Evolutionary conservation across 2,113 vertebrate genomes (phyloP).

Genomic region (Zingel zingel): DNA sequence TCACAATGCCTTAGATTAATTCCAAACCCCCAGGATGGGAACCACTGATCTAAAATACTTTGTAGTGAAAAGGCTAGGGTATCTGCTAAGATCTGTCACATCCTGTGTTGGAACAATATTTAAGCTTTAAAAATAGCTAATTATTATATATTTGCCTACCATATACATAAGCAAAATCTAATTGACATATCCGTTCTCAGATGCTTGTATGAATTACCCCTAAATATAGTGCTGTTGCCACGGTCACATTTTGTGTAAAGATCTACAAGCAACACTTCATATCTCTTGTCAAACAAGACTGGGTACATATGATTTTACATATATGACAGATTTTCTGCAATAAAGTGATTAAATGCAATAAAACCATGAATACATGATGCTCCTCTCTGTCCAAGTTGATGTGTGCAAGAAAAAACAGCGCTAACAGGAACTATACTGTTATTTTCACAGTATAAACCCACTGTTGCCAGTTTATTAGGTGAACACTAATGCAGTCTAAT

Average conservation of each 20-base stretch:
- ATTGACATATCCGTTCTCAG: neutral
- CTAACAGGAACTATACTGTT: neutral
- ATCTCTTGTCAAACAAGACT: constrained; percentile 21
- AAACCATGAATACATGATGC: constrained; percentile 4
- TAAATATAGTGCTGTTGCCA: neutral
- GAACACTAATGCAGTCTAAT: neutral
- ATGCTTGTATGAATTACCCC: neutral
- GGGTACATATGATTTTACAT: constrained; percentile 19
- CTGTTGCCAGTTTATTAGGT: neutral
- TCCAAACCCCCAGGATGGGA: neutral
- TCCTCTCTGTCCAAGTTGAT: constrained; percentile 4
- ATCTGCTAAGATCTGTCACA: neutral
- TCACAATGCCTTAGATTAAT: neutral
- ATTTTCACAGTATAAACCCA: neutral
- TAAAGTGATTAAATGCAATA: constrained; percentile 34
- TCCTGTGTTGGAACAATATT: neutral
- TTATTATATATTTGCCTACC: neutral
- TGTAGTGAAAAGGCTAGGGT: neutral
- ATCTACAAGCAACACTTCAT: neutral
- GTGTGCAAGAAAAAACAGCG: neutral
- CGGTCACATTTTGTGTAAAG: neutral
- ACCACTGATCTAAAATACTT: constrained; percentile 5
- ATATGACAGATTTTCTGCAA: constrained; percentile 1
- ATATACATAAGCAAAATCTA: neutral
- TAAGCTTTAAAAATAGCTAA: neutral